A percentile compares a stretch with the other conserved stretches of the same genome.
Evolutionary conservation across 2,888 invertebrate species (phyloP).

Genomic region (Chaitophorus viminalis): DNA sequence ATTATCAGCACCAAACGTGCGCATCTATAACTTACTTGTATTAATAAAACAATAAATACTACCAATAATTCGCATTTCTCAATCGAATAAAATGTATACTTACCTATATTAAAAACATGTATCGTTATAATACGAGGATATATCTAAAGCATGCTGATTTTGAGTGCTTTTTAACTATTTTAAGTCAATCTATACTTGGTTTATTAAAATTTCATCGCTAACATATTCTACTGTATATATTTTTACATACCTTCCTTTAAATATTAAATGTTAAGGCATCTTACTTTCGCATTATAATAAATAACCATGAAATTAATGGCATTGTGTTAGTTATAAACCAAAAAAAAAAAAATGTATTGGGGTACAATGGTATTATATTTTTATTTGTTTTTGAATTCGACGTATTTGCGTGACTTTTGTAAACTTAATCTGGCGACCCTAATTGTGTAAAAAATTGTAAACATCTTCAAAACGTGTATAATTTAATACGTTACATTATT

Average conservation of each 20-base stretch:
- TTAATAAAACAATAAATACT: too few species aligned
- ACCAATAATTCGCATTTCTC: too few species aligned
- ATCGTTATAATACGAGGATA: too few species aligned
- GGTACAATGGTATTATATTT: neutral
- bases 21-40: too few species aligned
- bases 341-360: neutral
- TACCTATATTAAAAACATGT: too few species aligned
- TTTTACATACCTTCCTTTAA: neutral
- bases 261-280: conserved; percentile 16
- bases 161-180: neutral
- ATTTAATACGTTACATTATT: neutral
- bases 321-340: neutral
- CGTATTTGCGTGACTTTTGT: neutral
- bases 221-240: neutral
- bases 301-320: neutral
- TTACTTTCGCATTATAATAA: neutral
- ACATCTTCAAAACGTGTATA: neutral
- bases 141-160: too few species aligned
- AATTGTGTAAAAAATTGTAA: neutral
- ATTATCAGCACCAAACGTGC: too few species aligned
- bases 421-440: neutral
- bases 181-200: neutral
- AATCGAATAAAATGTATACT: too few species aligned
- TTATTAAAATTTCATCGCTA: neutral
- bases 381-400: conserved; percentile 8